A percentile compares a stretch with the other conserved stretches of the same genome.
These are phyloP conservation scores for Pyralis farinalis DNA, from an alignment of 2,888 invertebrate species.

Conservation along the genomic window DNA sequence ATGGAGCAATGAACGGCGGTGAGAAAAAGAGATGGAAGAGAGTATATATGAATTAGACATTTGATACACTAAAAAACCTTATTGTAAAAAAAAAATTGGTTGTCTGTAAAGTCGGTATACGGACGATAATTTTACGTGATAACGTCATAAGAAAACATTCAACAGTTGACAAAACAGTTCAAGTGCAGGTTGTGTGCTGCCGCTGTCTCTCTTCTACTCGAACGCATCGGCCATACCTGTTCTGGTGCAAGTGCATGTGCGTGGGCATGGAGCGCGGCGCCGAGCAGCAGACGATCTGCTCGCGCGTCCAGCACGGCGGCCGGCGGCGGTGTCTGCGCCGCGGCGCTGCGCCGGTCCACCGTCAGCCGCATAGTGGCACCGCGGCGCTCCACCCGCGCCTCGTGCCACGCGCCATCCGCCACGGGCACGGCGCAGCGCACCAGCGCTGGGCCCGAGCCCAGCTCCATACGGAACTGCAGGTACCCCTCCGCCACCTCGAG, in stretches of 20 bases:
- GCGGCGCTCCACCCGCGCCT: slow-evolving; percentile 89
- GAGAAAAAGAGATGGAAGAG: no score
- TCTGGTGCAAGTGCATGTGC: slow-evolving; percentile 83
- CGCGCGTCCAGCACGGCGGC: slow-evolving; percentile 92
- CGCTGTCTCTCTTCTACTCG: no score
- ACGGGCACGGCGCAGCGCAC: slow-evolving; percentile 83
- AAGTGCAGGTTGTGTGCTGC: no score
- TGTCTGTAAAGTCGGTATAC: no score
- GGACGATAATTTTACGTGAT: no score
- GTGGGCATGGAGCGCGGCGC: slow-evolving; percentile 90
- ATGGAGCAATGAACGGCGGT: no score
- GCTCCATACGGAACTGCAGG: slow-evolving; percentile 94
- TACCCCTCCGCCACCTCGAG: slow-evolving; percentile 92
- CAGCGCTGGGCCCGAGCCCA: slow-evolving; percentile 94
- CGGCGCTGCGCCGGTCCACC: slow-evolving; percentile 90
- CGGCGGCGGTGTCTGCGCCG: slow-evolving; percentile 84
- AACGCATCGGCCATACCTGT: no score
- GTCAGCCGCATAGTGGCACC: slow-evolving; percentile 89
- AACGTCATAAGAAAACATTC: no score
- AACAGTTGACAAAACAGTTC: no score
- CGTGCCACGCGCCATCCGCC: slow-evolving; percentile 84
- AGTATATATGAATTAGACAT: no score
- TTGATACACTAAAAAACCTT: no score
- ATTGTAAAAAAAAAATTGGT: no score
- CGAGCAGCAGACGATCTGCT: slow-evolving; percentile 90